These are phyloP conservation scores for Cryptus viduatorius DNA, from an alignment of 2,888 invertebrate genomes.

Conservation along the genomic window DNA sequence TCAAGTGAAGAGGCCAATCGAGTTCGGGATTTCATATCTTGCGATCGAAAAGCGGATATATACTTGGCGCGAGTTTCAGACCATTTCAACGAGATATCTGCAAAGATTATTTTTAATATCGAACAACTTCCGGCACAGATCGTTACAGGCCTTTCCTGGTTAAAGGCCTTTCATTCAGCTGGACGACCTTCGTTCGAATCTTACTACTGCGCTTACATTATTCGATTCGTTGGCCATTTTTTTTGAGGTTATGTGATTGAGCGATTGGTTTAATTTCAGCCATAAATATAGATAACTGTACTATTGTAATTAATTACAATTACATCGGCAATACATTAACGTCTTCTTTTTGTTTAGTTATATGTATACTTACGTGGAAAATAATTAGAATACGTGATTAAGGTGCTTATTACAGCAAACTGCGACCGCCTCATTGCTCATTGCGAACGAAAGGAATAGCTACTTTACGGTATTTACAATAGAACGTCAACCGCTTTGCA, in stretches of 20 bases:
- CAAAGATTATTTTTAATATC: neutral
- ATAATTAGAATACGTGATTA: neutral
- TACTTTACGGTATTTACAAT: neutral
- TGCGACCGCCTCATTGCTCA: neutral
- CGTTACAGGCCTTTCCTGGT: neutral
- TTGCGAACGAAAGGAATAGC: constrained; percentile 8
- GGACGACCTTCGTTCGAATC: no score
- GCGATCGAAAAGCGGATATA: neutral
- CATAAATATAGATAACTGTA: no score
- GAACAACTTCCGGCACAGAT: neutral
- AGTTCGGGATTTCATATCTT: neutral
- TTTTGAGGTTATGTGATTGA: no score
- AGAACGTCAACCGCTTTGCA: neutral
- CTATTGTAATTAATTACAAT: neutral
- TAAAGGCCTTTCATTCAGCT: neutral
- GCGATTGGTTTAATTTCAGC: no score
- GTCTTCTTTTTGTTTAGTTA: neutral
- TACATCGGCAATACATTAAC: neutral
- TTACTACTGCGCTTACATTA: no score
- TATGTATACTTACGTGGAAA: neutral
- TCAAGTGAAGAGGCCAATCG: neutral
- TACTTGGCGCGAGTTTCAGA: neutral
- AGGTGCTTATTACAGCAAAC: neutral
- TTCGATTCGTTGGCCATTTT: no score
- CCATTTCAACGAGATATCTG: neutral